These are phyloP conservation scores for Argopecten irradians DNA, from an alignment of 1,140 invertebrate genomes.

Conservation along the genomic window DNA sequence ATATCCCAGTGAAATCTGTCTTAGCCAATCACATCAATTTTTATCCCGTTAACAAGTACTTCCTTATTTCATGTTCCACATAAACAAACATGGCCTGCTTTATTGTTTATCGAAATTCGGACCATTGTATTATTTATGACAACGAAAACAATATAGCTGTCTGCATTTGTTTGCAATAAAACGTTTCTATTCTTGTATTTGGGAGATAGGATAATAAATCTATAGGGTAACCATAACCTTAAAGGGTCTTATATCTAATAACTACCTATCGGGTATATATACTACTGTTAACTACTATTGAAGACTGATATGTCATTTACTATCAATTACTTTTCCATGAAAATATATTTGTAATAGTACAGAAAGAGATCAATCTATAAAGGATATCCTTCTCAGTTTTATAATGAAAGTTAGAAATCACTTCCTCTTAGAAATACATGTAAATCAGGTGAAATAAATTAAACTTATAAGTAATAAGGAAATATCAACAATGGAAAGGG, in stretches of 20 bases:
- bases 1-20: background rate
- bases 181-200: background rate
- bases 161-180: background rate
- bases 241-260: background rate
- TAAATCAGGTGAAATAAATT: background rate
- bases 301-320: background rate
- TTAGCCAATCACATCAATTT: background rate
- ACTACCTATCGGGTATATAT: background rate
- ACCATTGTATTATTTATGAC: background rate
- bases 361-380: background rate
- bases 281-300: background rate
- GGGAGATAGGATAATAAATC: background rate
- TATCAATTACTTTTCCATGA: background rate
- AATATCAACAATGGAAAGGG: background rate
- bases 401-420: background rate
- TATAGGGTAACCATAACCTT: no score
- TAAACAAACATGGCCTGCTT: background rate
- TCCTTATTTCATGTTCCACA: slow-evolving; percentile 12
- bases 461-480: background rate
- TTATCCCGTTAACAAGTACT: background rate
- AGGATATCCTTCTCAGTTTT: background rate
- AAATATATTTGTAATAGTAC: background rate
- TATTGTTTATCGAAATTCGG: background rate
- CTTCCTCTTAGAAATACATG: background rate
- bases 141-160: background rate